Percentiles rank a stretch among this genome's conserved stretches.
These are phyloP conservation scores for Piezodorus guildinii DNA, from an alignment of 1,140 invertebrate genomes.

Conservation along the genomic window DNA sequence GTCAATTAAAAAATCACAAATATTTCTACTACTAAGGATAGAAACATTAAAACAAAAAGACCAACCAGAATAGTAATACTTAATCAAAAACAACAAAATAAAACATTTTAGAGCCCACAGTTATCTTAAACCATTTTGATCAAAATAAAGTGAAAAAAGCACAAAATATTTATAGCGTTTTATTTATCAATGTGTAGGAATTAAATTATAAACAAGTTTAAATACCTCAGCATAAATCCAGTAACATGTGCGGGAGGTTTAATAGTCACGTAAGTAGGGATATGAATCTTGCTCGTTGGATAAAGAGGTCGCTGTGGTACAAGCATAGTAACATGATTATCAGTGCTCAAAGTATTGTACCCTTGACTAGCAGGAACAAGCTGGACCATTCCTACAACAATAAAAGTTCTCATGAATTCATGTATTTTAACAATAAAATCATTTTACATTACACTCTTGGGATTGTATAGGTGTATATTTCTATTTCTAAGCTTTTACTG, in stretches of 20 bases:
- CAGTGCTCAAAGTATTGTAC: constrained; percentile 67
- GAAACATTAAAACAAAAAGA: too few relatives aligned
- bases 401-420: too few relatives aligned
- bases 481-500: neutral
- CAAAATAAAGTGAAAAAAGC: too few relatives aligned
- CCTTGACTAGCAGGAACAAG: constrained; percentile 61
- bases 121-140: too few relatives aligned
- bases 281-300: constrained; percentile 73
- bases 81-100: too few relatives aligned
- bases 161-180: too few relatives aligned
- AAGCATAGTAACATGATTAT: constrained; percentile 68
- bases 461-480: neutral
- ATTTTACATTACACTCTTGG: too few relatives aligned
- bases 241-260: constrained; percentile 46
- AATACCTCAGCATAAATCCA: constrained; percentile 71
- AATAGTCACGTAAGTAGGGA: constrained; percentile 71
- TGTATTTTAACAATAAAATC: neutral
- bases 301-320: constrained; percentile 76
- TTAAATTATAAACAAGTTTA: constrained; percentile 17
- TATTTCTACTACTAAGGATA: neutral
- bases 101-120: too few relatives aligned
- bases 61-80: too few relatives aligned
- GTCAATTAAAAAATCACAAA: neutral
- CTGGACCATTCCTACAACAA: constrained; percentile 41
- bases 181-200: too few relatives aligned